A percentile compares a stretch with the other conserved stretches of the same genome.
phyloP scores from a whole-genome alignment of 2,113 vertebrate species.

The Xenotilapia caudafasciata region DNA sequence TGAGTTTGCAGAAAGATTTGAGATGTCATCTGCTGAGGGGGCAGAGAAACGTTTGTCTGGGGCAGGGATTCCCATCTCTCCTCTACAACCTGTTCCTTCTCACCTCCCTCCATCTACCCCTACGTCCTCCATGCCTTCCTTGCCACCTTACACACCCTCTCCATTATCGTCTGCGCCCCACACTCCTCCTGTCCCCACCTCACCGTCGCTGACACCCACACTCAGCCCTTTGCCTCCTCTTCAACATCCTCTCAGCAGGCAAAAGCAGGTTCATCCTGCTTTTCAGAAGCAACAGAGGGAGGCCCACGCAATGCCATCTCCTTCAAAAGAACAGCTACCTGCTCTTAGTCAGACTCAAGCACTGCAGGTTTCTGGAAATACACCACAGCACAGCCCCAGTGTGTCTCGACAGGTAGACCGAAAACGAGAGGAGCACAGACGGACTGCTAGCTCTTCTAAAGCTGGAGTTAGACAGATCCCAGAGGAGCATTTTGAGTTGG shows the following conservation, averaged over 20 bases:
- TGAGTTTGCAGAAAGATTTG: conserved; percentile 90
- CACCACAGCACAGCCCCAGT: conserved; percentile 34
- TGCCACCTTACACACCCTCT: conserved; percentile 58
- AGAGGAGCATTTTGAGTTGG: conserved; percentile 53
- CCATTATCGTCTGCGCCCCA: conserved; percentile 61
- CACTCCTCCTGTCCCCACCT: conserved; percentile 61
- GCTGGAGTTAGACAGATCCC: conserved; percentile 42
- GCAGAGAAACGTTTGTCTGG: conserved; percentile 80
- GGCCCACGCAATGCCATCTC: background rate
- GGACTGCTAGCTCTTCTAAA: conserved; percentile 45
- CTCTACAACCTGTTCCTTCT: conserved; percentile 42
- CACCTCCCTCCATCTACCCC: conserved; percentile 45
- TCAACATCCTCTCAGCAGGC: conserved; percentile 52
- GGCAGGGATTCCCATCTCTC: conserved; percentile 65
- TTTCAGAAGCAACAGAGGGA: conserved; percentile 57
- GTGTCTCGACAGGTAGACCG: conserved; percentile 11
- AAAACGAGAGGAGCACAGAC: conserved; percentile 22
- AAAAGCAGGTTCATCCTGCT: conserved; percentile 47
- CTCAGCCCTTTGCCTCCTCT: conserved; percentile 47
- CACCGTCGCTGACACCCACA: conserved; percentile 51
- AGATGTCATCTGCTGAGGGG: conserved; percentile 74
- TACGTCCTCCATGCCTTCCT: conserved; percentile 56
- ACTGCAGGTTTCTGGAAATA: conserved; percentile 10
- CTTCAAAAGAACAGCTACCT: conserved; percentile 47
- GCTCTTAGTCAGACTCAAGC: background rate